phyloP scores from a whole-genome alignment of 2,888 invertebrate species.

The Emmelina monodactyla region DNA sequence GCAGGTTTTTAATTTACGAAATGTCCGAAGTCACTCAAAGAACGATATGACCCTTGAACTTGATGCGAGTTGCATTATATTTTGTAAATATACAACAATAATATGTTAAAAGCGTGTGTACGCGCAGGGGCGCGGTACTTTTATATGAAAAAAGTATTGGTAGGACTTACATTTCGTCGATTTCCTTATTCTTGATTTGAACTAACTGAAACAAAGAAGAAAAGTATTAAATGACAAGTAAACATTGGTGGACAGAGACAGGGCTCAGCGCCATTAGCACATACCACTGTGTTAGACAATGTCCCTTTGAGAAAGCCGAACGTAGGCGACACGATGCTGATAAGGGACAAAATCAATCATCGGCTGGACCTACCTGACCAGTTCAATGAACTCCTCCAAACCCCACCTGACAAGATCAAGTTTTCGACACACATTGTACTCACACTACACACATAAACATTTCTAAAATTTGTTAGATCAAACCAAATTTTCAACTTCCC shows the following conservation, averaged over 20 bases:
- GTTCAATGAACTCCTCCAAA: conserved; percentile 43
- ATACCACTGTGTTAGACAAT: conserved; percentile 47
- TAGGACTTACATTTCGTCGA: conserved; percentile 40
- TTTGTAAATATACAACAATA: too few species aligned
- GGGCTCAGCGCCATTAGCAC: conserved; percentile 32
- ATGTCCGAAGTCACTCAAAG: conserved; percentile 16
- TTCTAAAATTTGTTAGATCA: conserved; percentile 32
- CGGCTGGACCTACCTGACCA: conserved; percentile 54
- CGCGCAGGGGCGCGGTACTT: too few species aligned
- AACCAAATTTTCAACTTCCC: conserved; percentile 1
- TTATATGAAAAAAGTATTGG: conserved; percentile 1
- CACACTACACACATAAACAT: conserved; percentile 23
- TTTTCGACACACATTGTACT: conserved; percentile 31
- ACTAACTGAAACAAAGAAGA: conserved; percentile 44
- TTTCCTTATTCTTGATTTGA: conserved; percentile 25
- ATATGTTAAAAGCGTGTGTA: too few species aligned
- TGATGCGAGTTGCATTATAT: background rate
- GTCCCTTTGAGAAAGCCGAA: conserved; percentile 58
- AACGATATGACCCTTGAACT: conserved; percentile 14
- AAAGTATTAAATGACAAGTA: conserved; percentile 14
- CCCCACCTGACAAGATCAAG: conserved; percentile 48
- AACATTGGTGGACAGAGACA: conserved; percentile 8
- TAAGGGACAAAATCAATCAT: conserved; percentile 63
- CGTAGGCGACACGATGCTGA: conserved; percentile 56
- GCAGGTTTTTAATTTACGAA: conserved; percentile 25